Evolutionary conservation across 2,888 invertebrate species (phyloP).

Genomic region (Diplazon laetatorius): DNA sequence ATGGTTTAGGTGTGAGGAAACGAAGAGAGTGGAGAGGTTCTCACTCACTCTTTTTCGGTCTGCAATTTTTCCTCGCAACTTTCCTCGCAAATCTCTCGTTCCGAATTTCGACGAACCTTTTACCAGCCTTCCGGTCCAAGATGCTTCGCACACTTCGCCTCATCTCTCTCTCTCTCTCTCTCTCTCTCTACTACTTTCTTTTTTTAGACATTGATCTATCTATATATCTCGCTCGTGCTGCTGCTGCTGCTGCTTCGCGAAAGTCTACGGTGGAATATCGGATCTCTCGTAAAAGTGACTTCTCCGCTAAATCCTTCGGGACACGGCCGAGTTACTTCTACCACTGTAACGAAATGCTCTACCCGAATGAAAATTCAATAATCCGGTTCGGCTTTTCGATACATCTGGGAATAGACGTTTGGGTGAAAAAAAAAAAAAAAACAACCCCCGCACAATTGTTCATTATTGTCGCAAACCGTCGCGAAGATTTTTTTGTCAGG

Average conservation of each 20-base stretch:
- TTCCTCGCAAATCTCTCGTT: constrained; percentile 47
- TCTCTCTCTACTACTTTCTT: constrained; percentile 2
- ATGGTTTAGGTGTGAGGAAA: too few relatives aligned
- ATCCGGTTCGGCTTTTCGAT: constrained; percentile 29
- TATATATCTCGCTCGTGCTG: too few relatives aligned
- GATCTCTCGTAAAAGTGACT: constrained; percentile 27
- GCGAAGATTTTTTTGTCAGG: too few relatives aligned
- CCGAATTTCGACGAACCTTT: constrained; percentile 51
- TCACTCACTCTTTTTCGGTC: too few relatives aligned
- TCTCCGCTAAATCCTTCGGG: constrained; percentile 35
- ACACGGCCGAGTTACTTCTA: background rate
- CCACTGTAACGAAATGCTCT: background rate
- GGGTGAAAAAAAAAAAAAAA: too few relatives aligned
- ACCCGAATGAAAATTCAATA: constrained; percentile 54
- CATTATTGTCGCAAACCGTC: too few relatives aligned
- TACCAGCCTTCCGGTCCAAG: constrained; percentile 38
- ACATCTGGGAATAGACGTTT: background rate
- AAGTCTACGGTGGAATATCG: constrained; percentile 43
- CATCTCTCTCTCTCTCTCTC: constrained; percentile 17
- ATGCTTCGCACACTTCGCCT: background rate
- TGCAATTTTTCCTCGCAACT: constrained; percentile 41
- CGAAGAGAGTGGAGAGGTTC: too few relatives aligned
- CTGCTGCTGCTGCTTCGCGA: background rate
- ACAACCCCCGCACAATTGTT: too few relatives aligned
- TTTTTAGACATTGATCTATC: too few relatives aligned